Base-by-base conservation (phyloP, 2,113 vertebrate species). In the Ciconia boyciana region DNA sequence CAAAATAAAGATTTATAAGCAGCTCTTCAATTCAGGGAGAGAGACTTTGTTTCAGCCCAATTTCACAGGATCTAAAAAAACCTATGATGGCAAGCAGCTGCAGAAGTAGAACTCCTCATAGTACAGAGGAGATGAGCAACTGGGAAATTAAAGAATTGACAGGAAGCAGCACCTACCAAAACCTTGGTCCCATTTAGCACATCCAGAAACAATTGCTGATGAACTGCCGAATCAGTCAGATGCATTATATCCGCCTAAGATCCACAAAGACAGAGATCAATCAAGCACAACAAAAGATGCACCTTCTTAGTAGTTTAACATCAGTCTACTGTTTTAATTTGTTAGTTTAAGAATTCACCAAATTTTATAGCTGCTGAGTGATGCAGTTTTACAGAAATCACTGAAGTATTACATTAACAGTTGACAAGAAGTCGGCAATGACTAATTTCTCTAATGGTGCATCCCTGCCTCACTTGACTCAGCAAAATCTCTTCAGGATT, bases 161-260 rank as follows among this genome's bases (percentile, higher is more conserved):
- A 91, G 61, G 32, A 80, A 77, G 17, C 15, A 78, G 71, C 80
- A 98, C 99, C 98, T 97, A 99, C 99, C 96, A 99, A 97, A 16
- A 98, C 98, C 97, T 98, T 99, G 92, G 99, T 98, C 32, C 98
- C 98, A 14, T 98, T 98, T 15, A 99, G 97, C 68, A 99, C 99
- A 8, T 99, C 99, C 96, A 99, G 98, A 96, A 99, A 99, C n/a
- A 99, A 98, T 62, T 99, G 99, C 88, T 98, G 98, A 57, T 96
- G 98, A 69, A 98, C 97, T 4, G 97, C 94, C 26, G 98, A 85
- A 17, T 99, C 99, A 1, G 98, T 99, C 80, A 99, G 96, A 66
- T 99, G 99, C 99, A 99, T 99, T 82, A 99, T 98, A 65, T 99
- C 99, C 0, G 98, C 98, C 99, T 99, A 76, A 22, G 71, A 72